Conservation (phyloP, 2,797 vertebrate species). For the Etheostoma nigrum region DNA sequence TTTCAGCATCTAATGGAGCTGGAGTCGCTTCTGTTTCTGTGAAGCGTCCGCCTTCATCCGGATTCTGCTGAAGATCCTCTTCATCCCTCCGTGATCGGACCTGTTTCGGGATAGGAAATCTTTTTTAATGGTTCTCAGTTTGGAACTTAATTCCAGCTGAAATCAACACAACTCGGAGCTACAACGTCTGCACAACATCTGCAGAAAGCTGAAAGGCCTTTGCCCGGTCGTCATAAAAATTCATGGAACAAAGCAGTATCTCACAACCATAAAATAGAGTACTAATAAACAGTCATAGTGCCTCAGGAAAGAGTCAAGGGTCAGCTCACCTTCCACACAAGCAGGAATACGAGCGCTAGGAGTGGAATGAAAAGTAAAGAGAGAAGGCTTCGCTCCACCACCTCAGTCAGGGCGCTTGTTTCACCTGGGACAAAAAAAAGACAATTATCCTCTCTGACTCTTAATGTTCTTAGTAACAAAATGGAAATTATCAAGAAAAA, state of each 20-base stretch:
- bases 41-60: slow-evolving; percentile 71
- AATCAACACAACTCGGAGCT: not conserved
- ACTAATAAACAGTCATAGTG: not conserved
- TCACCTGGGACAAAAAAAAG: slow-evolving; percentile 34
- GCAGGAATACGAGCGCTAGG: slow-evolving; percentile 78
- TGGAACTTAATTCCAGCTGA: not conserved
- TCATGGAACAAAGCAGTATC: not conserved
- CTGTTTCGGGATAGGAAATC: slow-evolving; percentile 56
- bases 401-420: slow-evolving; percentile 53
- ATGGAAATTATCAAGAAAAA: too few species aligned
- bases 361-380: slow-evolving; percentile 84
- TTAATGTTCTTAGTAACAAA: not conserved
- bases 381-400: slow-evolving; percentile 82
- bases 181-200: not conserved
- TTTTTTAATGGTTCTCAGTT: not conserved
- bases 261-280: slow-evolving; percentile 1
- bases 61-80: slow-evolving; percentile 60
- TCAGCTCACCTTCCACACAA: slow-evolving; percentile 85
- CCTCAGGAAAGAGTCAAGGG: slow-evolving; percentile 30
- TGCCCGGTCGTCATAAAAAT: slow-evolving; percentile 13
- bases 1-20: slow-evolving; percentile 73
- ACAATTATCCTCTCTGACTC: not conserved
- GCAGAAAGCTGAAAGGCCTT: slow-evolving; percentile 32
- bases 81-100: slow-evolving; percentile 77
- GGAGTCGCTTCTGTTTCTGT: slow-evolving; percentile 70